A percentile compares a stretch with the other conserved stretches of the same genome.
Conservation (phyloP, 1,140 invertebrate species). For the Pseudobourletiella spinata region DNA sequence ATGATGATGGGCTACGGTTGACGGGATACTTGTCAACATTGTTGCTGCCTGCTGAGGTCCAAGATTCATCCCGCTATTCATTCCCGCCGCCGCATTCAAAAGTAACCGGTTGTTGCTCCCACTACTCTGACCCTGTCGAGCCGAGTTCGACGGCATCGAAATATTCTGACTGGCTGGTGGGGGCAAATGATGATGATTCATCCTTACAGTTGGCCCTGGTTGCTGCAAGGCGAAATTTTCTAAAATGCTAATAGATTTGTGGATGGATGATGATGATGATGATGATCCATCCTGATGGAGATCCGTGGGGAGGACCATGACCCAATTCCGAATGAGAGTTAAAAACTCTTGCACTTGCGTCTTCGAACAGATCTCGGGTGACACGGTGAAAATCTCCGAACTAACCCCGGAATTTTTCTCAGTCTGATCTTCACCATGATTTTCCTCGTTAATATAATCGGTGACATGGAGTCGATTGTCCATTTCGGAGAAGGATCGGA, state of each 20-base stretch:
- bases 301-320: neutral
- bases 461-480: neutral
- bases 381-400: neutral
- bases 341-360: conserved; percentile 4
- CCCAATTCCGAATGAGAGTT: conserved; percentile 9
- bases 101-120: too few species aligned
- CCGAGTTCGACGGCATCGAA: too few species aligned
- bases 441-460: neutral
- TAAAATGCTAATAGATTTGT: conserved; percentile 6
- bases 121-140: too few species aligned
- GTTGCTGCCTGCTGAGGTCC: too few species aligned
- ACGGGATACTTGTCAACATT: too few species aligned
- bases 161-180: too few species aligned
- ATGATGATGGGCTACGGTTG: too few species aligned
- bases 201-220: too few species aligned
- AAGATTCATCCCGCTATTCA: too few species aligned
- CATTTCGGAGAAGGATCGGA: neutral
- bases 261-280: too few species aligned
- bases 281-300: neutral
- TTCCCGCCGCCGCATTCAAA: too few species aligned
- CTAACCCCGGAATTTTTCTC: neutral
- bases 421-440: neutral
- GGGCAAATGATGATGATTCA: too few species aligned
- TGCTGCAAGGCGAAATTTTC: conserved; percentile 15
- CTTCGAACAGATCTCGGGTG: neutral